A percentile compares a stretch with the other conserved stretches of the same genome.
These are phyloP conservation scores for Macrobrachium nipponense DNA, from an alignment of 1,140 invertebrate species.

Conservation along the genomic window DNA sequence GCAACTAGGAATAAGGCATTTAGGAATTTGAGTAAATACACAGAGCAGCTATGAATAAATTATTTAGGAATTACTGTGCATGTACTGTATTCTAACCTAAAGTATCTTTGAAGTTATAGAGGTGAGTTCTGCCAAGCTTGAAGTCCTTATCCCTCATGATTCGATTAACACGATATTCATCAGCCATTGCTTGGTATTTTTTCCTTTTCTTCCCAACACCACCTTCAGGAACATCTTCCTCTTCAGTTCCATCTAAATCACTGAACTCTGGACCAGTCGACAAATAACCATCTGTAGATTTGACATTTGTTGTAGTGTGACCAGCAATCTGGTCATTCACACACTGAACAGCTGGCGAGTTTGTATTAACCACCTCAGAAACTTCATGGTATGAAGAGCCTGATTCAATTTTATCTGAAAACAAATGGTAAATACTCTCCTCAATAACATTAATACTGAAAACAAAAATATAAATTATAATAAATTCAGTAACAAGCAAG, in stretches of 20 bases:
- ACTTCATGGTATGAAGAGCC: no score
- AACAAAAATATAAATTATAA: no score
- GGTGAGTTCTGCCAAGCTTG: slow-evolving; percentile 36
- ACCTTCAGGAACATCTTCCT: not conserved
- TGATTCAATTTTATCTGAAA: no score
- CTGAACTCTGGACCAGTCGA: not conserved
- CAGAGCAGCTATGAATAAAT: no score
- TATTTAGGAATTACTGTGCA: no score
- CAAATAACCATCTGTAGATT: not conserved
- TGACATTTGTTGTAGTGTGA: not conserved
- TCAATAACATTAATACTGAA: no score
- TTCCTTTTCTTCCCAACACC: slow-evolving; percentile 27
- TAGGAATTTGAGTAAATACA: no score
- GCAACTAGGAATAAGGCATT: no score
- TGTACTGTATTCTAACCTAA: slow-evolving; percentile 28
- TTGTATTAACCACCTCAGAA: no score
- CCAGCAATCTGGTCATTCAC: not conserved
- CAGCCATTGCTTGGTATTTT: slow-evolving; percentile 44
- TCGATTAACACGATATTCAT: slow-evolving; percentile 48
- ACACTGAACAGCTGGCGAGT: no score
- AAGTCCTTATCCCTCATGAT: slow-evolving; percentile 55
- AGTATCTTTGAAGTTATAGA: slow-evolving; percentile 51
- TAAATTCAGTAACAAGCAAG: no score
- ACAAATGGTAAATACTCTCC: no score
- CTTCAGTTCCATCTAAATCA: not conserved